A percentile compares a stretch with the other conserved stretches of the same genome.
Conservation (phyloP, 2,113 vertebrate species). For the Pollimyrus isidori region DNA sequence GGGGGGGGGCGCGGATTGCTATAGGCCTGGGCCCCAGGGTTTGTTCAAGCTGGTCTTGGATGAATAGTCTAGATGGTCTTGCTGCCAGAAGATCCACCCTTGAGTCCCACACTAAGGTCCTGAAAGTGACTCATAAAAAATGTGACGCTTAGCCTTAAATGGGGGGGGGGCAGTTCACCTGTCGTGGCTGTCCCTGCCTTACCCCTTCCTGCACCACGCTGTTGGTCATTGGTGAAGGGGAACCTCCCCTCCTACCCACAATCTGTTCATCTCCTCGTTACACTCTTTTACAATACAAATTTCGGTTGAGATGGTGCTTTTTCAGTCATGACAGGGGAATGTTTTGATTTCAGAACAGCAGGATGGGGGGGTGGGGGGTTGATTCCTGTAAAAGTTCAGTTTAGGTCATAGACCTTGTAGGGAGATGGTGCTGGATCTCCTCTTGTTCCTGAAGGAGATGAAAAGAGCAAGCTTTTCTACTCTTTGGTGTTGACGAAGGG, state of each 20-base stretch:
- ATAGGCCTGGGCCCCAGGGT: neutral
- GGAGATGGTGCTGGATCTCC: neutral
- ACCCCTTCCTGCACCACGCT: neutral
- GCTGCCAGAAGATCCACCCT: neutral
- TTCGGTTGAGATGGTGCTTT: neutral
- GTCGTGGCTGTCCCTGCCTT: neutral
- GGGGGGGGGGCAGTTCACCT: too few species aligned
- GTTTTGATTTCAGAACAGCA: neutral
- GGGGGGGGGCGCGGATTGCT: neutral
- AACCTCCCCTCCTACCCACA: neutral
- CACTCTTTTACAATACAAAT: neutral
- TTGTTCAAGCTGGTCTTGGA: neutral
- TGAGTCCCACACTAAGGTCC: neutral
- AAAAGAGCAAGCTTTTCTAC: neutral
- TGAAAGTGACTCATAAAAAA: too few species aligned
- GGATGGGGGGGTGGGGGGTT: neutral
- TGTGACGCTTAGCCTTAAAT: too few species aligned
- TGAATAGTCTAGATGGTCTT: neutral
- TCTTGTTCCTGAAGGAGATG: neutral
- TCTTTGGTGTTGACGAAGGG: neutral
- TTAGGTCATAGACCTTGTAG: neutral
- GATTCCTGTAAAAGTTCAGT: neutral
- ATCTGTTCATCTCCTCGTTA: neutral
- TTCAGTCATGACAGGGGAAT: neutral
- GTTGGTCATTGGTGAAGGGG: neutral